Evolutionary conservation across 2,113 vertebrate species (phyloP), one percentile per base, ranked within the genome.

Genomic region (Sebastes schlegelii): DNA sequence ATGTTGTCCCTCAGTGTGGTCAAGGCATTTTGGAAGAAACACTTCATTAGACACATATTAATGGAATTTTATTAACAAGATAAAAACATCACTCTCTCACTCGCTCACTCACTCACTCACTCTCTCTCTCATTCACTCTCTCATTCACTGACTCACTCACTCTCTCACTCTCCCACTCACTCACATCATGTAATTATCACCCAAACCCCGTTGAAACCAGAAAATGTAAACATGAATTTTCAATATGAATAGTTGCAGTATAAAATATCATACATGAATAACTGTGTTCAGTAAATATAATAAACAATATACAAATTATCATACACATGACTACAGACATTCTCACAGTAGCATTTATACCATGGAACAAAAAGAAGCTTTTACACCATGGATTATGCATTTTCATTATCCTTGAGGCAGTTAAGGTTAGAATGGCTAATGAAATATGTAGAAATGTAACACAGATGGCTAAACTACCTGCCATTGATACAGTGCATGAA

Each of bases 271-370:
- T 77, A 88, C 77, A 89, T 40, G 45, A 78, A 76, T 83, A 89
- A 77, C 26, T 68, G 80, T 42, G 62, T 77, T 81, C 80, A 80
- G 68, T 86, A 80, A 86, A 90, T 84, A 88, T 54, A 84, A 87
- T 77, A 80, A 86, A 91, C 42, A 90, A 87, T 83, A 86, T 84
- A 92, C 81, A 86, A 72, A 85, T 58, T 13, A 89, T 91, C 21
- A 80, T 82, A 89, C 80, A 89, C 43, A 80, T 42, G 63, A 80
- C 46, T 61, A 85, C 43, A 85, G n/a, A 80, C 48, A 82, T 83
- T 84, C 89, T 95, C 95, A 95, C 94, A 95, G 93, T 94, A 76
- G 94, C 66, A 70, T 83, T 88, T 90, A 68, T 84, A 87, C 85
- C 78, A 87, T 82, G 83, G 81, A 78, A 86, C 42, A 75, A 80